phyloP scores from a whole-genome alignment of 2,797 vertebrate species.

The Danio choprae region DNA sequence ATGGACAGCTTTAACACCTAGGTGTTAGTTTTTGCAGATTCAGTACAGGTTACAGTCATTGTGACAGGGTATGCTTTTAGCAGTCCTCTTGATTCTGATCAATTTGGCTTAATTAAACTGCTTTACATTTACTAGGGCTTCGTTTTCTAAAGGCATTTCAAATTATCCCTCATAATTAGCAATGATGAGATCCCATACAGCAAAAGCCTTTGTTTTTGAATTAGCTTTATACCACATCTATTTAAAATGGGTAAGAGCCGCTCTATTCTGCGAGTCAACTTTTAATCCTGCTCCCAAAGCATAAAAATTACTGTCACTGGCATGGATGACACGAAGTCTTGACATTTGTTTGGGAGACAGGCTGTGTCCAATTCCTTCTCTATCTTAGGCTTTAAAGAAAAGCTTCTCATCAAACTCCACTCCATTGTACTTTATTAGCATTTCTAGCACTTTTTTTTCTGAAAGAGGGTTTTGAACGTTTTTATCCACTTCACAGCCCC shows the following conservation, averaged over 20 bases:
- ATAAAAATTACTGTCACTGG: slow-evolving; percentile 56
- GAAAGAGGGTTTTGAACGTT: slow-evolving; percentile 77
- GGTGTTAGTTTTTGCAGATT: slow-evolving; percentile 58
- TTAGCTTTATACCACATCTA: slow-evolving; percentile 61
- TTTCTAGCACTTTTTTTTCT: slow-evolving; percentile 75
- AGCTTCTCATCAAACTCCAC: slow-evolving; percentile 64
- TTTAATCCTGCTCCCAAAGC: slow-evolving; percentile 53
- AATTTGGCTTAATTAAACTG: slow-evolving; percentile 70
- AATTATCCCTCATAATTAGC: slow-evolving; percentile 66
- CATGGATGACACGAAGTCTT: slow-evolving; percentile 60
- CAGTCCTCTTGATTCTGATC: slow-evolving; percentile 69
- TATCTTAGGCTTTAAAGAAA: slow-evolving; percentile 69
- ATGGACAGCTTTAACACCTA: slow-evolving; percentile 65
- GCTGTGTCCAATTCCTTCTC: slow-evolving; percentile 66
- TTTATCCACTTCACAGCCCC: slow-evolving; percentile 83
- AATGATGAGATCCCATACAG: slow-evolving; percentile 59
- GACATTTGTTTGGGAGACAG: slow-evolving; percentile 56
- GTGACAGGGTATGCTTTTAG: slow-evolving; percentile 68
- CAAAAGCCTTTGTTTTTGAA: slow-evolving; percentile 62
- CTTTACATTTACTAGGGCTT: slow-evolving; percentile 66
- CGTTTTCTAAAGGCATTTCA: slow-evolving; percentile 64
- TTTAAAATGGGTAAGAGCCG: slow-evolving; percentile 54
- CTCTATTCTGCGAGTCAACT: slow-evolving; percentile 50
- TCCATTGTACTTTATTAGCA: slow-evolving; percentile 73
- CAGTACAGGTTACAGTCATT: slow-evolving; percentile 55